phyloP scores from a whole-genome alignment of 2,888 invertebrate species.

The Disparrhopalites patrizii region DNA sequence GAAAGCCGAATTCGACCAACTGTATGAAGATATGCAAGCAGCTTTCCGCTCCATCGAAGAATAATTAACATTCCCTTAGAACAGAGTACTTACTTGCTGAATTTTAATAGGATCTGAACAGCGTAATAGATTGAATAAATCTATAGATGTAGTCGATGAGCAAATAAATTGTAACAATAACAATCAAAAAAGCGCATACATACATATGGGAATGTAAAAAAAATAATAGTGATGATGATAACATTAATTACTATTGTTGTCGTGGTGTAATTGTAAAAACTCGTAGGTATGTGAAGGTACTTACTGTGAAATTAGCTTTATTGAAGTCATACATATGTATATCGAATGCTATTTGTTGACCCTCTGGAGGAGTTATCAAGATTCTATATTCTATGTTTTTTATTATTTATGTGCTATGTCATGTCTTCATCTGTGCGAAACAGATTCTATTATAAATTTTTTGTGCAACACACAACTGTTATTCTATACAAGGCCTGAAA shows the following conservation, averaged over 20 bases:
- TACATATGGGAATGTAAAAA: no score
- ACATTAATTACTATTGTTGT: no score
- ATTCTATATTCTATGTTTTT: neutral
- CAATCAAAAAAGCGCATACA: conserved; percentile 8
- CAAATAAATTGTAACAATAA: neutral
- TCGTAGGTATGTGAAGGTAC: conserved; percentile 7
- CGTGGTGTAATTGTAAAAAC: no score
- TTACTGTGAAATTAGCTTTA: conserved; percentile 18
- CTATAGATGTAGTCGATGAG: conserved; percentile 16
- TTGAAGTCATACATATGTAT: no score
- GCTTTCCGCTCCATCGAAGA: conserved; percentile 99
- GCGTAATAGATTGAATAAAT: conserved; percentile 10
- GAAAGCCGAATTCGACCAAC: conserved; percentile 92
- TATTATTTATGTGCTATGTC: no score
- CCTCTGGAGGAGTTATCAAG: neutral
- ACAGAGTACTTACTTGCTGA: no score
- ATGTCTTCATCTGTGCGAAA: neutral
- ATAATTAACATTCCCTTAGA: conserved; percentile 55
- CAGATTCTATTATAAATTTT: neutral
- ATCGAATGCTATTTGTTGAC: no score
- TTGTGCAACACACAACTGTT: neutral
- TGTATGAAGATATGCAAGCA: conserved; percentile 94
- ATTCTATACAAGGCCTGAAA: neutral
- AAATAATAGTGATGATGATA: no score
- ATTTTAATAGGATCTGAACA: no score